phyloP scores from a whole-genome alignment of 1,140 invertebrate species.

The Stegodyphus mimosarum region DNA sequence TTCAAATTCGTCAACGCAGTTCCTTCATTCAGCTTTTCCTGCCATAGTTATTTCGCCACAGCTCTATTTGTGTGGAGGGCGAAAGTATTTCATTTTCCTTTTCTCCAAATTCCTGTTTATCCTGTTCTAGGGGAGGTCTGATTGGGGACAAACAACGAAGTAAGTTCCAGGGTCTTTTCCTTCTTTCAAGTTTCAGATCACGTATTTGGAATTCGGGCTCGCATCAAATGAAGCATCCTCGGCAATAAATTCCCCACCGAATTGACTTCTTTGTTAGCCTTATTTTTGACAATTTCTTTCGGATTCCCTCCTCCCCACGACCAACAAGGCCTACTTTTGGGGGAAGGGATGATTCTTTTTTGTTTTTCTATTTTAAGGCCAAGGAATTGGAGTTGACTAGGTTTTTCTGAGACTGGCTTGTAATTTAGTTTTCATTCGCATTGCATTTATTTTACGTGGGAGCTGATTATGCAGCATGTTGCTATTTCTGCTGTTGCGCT shows the following conservation, averaged over 20 bases:
- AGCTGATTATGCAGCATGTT: neutral
- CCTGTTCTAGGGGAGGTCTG: neutral
- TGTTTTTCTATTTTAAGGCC: too few species aligned
- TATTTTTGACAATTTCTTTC: conserved; percentile 19
- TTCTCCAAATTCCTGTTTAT: conserved; percentile 13
- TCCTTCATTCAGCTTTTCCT: neutral
- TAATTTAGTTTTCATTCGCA: neutral
- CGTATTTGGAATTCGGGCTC: neutral
- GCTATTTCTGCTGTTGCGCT: neutral
- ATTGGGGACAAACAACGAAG: conserved; percentile 5
- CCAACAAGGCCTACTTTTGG: too few species aligned
- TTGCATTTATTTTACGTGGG: neutral
- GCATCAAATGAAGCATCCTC: neutral
- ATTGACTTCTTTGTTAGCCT: neutral
- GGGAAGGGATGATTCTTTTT: too few species aligned
- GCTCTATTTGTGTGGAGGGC: conserved; percentile 1
- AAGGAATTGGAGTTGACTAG: too few species aligned
- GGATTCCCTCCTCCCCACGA: too few species aligned
- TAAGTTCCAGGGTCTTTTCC: neutral
- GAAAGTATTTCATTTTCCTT: neutral
- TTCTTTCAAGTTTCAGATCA: neutral
- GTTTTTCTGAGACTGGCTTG: too few species aligned
- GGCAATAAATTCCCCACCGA: neutral
- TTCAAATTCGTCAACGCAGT: neutral
- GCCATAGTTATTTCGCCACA: neutral